Conservation (phyloP, 2,888 invertebrate species). For the Andrena minutula region DNA sequence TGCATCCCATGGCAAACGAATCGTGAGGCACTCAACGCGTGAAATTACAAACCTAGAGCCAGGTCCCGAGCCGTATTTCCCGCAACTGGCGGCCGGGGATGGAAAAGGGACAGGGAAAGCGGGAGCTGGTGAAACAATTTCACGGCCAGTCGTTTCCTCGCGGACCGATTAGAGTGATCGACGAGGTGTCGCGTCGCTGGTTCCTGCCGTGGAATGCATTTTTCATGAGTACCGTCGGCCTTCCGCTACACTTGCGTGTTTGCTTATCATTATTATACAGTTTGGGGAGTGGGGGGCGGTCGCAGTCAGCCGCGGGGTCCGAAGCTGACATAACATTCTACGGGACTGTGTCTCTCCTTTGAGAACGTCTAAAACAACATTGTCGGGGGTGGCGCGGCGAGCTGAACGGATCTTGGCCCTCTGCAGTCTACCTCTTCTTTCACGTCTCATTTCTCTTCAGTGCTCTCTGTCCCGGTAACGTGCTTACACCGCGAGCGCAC, state of each 20-base stretch:
- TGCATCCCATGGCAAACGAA: no score
- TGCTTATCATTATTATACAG: conserved; percentile 74
- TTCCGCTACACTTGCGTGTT: conserved; percentile 63
- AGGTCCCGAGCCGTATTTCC: background rate
- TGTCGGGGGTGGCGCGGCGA: conserved; percentile 53
- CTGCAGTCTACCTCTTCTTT: conserved; percentile 59
- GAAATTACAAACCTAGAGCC: no score
- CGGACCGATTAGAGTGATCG: conserved; percentile 59
- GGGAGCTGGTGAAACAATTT: conserved; percentile 38
- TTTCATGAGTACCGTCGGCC: conserved; percentile 60
- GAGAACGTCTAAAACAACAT: conserved; percentile 74
- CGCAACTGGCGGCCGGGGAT: background rate
- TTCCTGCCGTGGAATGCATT: conserved; percentile 57
- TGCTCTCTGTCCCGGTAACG: conserved; percentile 46
- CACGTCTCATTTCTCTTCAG: conserved; percentile 66
- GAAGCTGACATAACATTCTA: conserved; percentile 73
- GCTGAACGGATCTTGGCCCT: conserved; percentile 59
- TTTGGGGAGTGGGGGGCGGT: conserved; percentile 48
- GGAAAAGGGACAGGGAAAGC: background rate
- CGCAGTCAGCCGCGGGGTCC: conserved; percentile 11
- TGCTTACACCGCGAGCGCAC: conserved; percentile 40
- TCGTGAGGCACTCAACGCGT: no score
- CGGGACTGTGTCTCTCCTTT: conserved; percentile 68
- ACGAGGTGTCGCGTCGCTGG: conserved; percentile 57
- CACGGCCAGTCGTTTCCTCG: conserved; percentile 37